phyloP scores from a whole-genome alignment of 2,888 invertebrate species.

The Siphlonurus alternatus region DNA sequence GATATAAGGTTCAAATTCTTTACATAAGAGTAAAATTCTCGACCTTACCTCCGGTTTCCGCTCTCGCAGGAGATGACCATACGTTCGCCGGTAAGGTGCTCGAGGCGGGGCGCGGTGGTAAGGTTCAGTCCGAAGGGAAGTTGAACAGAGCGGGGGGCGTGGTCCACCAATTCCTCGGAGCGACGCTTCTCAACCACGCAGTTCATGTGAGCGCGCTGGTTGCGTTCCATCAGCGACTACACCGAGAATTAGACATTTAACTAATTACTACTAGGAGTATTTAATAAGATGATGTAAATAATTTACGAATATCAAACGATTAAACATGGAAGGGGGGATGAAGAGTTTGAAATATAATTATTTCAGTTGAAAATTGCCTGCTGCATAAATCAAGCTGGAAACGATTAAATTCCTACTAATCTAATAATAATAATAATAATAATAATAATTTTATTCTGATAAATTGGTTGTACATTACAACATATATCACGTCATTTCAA shows the following conservation, averaged over 20 bases:
- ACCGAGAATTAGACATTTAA: too few species aligned
- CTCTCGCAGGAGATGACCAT: constrained; percentile 80
- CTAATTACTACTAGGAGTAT: too few species aligned
- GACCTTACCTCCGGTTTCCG: constrained; percentile 24
- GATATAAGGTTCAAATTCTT: too few species aligned
- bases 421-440: background rate
- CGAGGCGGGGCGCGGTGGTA: constrained; percentile 52
- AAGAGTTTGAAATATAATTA: background rate
- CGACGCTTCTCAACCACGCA: constrained; percentile 76
- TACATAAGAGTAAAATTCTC: too few species aligned
- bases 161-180: constrained; percentile 66
- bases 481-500: too few species aligned
- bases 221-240: constrained; percentile 33
- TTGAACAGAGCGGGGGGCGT: constrained; percentile 44
- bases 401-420: background rate
- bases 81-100: constrained; percentile 63
- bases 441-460: too few species aligned
- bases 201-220: constrained; percentile 59
- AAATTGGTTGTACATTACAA: too few species aligned
- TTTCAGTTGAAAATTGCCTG: background rate
- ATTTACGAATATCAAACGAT: too few species aligned
- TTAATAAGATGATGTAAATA: too few species aligned
- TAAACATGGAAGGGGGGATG: too few species aligned
- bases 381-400: background rate
- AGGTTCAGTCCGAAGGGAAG: constrained; percentile 49